Evolutionary conservation across 2,797 vertebrate species (phyloP).

Genomic region (Remorina albescens): DNA sequence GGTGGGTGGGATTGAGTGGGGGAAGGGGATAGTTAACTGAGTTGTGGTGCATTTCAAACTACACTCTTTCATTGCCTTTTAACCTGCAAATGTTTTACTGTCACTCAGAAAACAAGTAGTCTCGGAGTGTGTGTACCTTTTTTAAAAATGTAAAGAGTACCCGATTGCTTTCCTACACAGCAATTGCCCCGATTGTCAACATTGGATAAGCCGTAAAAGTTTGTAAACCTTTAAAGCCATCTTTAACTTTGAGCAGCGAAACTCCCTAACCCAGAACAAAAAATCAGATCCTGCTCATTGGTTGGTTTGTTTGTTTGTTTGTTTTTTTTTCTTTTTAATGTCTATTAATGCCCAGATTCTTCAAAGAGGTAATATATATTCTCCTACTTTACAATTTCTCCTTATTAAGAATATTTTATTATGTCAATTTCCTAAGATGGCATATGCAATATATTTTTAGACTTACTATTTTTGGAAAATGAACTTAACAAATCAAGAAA

Average conservation of each 20-base stretch:
- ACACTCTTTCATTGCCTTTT: conserved; percentile 71
- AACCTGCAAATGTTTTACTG: conserved; percentile 69
- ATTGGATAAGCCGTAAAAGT: conserved; percentile 39
- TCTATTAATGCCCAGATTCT: conserved; percentile 58
- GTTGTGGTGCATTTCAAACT: conserved; percentile 37
- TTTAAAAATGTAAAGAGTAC: conserved; percentile 56
- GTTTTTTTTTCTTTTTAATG: conserved; percentile 48
- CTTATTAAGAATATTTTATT: conserved; percentile 84
- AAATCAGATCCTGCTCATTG: conserved; percentile 54
- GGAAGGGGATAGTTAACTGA: conserved; percentile 37
- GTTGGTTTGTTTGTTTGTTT: too few species aligned
- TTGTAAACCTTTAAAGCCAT: conserved; percentile 68
- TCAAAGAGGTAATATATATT: conserved; percentile 76
- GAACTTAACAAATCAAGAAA: conserved; percentile 57
- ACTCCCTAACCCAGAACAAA: conserved; percentile 34
- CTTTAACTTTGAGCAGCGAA: conserved; percentile 41
- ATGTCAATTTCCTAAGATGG: conserved; percentile 83
- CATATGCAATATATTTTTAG: conserved; percentile 87
- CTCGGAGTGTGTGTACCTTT: conserved; percentile 60
- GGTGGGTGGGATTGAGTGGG: neutral
- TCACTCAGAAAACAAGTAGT: conserved; percentile 51
- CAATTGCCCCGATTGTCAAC: conserved; percentile 48
- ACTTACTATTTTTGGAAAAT: conserved; percentile 83
- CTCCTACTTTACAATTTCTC: conserved; percentile 78
- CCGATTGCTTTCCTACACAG: conserved; percentile 64